Base-by-base conservation (phyloP, 2,113 vertebrate genomes). In the Anolis sagrei region DNA sequence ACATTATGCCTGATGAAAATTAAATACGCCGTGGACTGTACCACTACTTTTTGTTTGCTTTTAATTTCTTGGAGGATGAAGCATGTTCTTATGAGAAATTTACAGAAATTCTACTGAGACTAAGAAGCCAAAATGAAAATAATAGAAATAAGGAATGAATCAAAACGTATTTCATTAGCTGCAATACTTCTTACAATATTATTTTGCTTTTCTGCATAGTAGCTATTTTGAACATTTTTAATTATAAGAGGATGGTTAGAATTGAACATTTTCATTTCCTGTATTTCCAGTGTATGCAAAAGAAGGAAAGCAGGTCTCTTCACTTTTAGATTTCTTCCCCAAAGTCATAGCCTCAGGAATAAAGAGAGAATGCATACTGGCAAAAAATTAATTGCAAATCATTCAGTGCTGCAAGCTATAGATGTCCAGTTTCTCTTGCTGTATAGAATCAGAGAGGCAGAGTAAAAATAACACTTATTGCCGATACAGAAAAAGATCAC, bases 301-400 rank as follows among this genome's bases (percentile, higher is more conserved):
- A 68, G 0, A 49, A 5, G 32, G 61, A 68, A 8, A 25, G n/a
- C 23, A 74, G 51, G 58, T 48, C 77, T 70, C 4, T 49, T 48
- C 29, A 36, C 9, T 25, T 36, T 49, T 80, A 81, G 27, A 48
- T 49, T 48, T 13, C 21, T 21, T 79, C 77, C 69, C 13, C 73
- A 62, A 86, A 74, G n/a, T 32, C 39, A 86, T 66, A 68, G 64
- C 66, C 27, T 72, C 77, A 82, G n/a, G 85, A 87, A n/a, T 51
- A 29, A 62, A 83, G 23, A 68, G 27, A 68, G 32, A 16, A 66
- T 44, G 4, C 25, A 66, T 44, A 36, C 21, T 86, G 54, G 21
- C 13, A 48, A 68, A 27, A 89, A 69, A 83, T 32, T 82, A 83
- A 66, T 64, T 82, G 0, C 64, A 69, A 87, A 7, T 21, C 8